phyloP scores from a whole-genome alignment of 1,140 invertebrate genomes.

The Palaemon carinicauda region DNA sequence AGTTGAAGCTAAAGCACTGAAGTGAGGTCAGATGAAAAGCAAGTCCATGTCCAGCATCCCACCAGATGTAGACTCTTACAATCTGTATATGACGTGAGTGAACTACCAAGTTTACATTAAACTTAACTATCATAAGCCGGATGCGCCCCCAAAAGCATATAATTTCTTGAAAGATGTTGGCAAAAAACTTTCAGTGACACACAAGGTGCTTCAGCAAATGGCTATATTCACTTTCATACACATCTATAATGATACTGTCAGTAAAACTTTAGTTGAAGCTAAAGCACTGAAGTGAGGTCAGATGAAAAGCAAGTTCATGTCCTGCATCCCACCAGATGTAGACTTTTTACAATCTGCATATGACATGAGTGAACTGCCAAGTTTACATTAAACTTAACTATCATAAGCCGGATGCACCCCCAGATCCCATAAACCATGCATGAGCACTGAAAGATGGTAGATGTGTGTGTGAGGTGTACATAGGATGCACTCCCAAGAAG shows the following conservation, averaged over 20 bases:
- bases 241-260: too few species aligned
- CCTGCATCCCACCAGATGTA: neutral
- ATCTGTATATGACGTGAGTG: neutral
- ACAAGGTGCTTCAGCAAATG: constrained; percentile 4
- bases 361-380: neutral
- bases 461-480: constrained; percentile 14
- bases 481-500: neutral
- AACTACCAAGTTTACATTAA: constrained; percentile 16
- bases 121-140: neutral
- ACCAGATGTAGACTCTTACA: neutral
- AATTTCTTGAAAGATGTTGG: constrained; percentile 20
- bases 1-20: neutral
- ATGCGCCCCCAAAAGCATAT: too few species aligned
- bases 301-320: constrained; percentile 3
- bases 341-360: constrained; percentile 8
- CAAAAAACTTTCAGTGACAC: neutral
- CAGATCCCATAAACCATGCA: constrained; percentile 5
- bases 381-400: neutral
- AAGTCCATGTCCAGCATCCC: neutral
- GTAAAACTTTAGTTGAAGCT: neutral
- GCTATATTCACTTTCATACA: neutral
- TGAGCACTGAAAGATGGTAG: neutral
- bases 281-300: neutral
- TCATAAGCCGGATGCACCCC: constrained; percentile 18
- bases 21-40: neutral